Conservation (phyloP, 1,140 invertebrate species). For the Papilio helenus region DNA sequence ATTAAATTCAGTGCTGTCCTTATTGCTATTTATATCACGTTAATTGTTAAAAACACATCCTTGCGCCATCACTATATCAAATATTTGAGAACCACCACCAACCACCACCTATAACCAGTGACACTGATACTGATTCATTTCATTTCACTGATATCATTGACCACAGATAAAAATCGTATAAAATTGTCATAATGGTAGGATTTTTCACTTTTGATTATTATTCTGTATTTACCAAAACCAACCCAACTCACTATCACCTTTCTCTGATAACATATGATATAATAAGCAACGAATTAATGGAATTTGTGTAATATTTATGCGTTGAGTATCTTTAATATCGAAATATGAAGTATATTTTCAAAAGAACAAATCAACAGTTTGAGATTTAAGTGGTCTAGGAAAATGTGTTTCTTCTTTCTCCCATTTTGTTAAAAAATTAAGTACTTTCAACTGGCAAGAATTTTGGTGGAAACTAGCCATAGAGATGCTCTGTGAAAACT, state of each 20-base stretch:
- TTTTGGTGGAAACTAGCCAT: not conserved
- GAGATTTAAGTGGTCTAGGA: not conserved
- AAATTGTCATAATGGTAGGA: constrained; percentile 17
- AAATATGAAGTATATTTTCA: too few species aligned
- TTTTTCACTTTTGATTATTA: not conserved
- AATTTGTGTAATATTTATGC: too few species aligned
- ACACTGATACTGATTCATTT: constrained; percentile 43
- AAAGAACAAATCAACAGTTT: not conserved
- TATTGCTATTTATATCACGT: constrained; percentile 36
- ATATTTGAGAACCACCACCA: constrained; percentile 46
- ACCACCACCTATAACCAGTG: constrained; percentile 29
- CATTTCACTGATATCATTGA: constrained; percentile 41
- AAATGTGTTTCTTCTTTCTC: not conserved
- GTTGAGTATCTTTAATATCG: too few species aligned
- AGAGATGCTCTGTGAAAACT: not conserved
- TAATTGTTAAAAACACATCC: constrained; percentile 34
- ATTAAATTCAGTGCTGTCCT: constrained; percentile 22
- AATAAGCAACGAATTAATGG: too few species aligned
- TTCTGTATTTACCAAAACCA: not conserved
- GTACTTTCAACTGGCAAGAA: not conserved
- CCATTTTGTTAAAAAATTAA: not conserved
- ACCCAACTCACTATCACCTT: not conserved
- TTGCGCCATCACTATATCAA: constrained; percentile 34
- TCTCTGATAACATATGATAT: too few species aligned
- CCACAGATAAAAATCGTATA: constrained; percentile 9